Base-by-base conservation (phyloP, 2,888 invertebrate genomes). In the Allygus modestus region DNA sequence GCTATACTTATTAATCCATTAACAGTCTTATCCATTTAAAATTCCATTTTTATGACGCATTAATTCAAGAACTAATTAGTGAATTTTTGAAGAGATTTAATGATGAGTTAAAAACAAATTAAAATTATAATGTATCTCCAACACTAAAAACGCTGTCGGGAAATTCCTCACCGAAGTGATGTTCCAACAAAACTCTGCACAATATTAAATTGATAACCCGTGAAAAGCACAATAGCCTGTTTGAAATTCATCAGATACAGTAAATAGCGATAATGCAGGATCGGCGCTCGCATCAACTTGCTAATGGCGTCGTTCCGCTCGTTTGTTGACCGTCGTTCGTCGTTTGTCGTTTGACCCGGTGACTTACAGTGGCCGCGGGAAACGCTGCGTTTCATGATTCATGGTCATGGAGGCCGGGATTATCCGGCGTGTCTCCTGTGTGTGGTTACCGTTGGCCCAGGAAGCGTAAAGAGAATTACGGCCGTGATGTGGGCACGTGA, bases 211-310 rank as follows among this genome's bases (percentile, higher is more conserved):
- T 65, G 65, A 65, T 65, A 65, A 65, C 15, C 65, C 65, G 65
- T 65, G 65, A 65, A 65, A 65, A 65, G 65, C 65, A 65, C 65
- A 65, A 65, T 65, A 65, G 65, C 65, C 65, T 65, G 31, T 28
- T 65, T 65, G 65, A 65, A 65, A 65, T 65, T 65, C 65, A 65
- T 65, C 65, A 65, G 65, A 65, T 65, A 65, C 65, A 65, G 65
- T 65, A 65, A 65, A 65, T 65, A 65, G 17, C 65, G 26, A 28
- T 65, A 65, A 65, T 65, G 65, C 65, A 65, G 65, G 28, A 65
- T 20, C 58, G 26, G 58, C 31, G 31, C 17, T 31, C 28, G 65
- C 65, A 31, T 58, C 58, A 26, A 58, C 58, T 58, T 58, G 65
- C 65, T 65, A 65, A 65, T 65, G 65, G 17, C 65, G 65, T 28